Evolutionary conservation across 1,140 invertebrate genomes (phyloP).

Genomic region (Bombus turneri): DNA sequence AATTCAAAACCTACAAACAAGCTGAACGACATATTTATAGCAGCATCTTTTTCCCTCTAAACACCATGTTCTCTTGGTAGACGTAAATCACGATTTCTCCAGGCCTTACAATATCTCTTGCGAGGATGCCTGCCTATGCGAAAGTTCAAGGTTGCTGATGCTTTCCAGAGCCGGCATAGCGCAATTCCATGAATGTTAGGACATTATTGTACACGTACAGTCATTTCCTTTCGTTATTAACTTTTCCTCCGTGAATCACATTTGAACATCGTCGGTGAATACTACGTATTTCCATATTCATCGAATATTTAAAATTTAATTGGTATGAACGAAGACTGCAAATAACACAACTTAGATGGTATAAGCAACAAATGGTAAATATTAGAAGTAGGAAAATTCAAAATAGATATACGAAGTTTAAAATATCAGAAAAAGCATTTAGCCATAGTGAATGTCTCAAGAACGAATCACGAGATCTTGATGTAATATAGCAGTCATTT

Average conservation of each 20-base stretch:
- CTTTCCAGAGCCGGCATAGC: background rate
- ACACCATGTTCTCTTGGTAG: background rate
- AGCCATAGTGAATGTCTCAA: background rate
- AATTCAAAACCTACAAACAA: background rate
- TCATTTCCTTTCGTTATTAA: slow-evolving; percentile 39
- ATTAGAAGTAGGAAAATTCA: background rate
- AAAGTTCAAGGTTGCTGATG: slow-evolving; percentile 56
- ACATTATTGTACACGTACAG: background rate
- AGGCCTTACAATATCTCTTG: slow-evolving; percentile 37
- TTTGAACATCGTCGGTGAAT: background rate
- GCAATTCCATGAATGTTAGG: background rate
- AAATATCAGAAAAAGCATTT: background rate
- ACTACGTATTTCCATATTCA: background rate
- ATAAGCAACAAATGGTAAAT: background rate
- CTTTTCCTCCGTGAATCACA: background rate
- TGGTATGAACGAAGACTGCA: too few species aligned
- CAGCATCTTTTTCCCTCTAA: slow-evolving; percentile 10
- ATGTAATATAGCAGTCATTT: too few species aligned
- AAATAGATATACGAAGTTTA: background rate
- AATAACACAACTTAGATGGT: too few species aligned
- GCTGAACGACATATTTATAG: slow-evolving; percentile 4
- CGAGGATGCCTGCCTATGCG: slow-evolving; percentile 34
- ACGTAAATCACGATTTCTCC: slow-evolving; percentile 50
- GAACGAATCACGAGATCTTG: background rate
- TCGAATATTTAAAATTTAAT: background rate